These are phyloP conservation scores for Heterodera carotae DNA, from an alignment of 1,140 invertebrate species.

Conservation along the genomic window DNA sequence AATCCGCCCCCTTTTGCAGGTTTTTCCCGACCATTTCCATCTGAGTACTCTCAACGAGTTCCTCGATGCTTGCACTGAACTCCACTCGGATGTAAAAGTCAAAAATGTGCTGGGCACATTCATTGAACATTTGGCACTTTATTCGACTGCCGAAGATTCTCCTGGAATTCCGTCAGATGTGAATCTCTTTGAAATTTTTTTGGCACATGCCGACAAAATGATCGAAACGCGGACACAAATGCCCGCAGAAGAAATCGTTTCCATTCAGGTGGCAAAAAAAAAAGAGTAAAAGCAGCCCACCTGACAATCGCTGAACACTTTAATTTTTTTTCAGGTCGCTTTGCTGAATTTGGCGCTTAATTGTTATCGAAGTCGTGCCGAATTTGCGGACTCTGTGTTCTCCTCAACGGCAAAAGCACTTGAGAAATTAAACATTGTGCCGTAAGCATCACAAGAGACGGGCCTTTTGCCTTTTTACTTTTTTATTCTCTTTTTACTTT, in stretches of 20 bases:
- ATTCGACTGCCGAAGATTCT: slow-evolving; percentile 70
- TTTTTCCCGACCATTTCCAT: slow-evolving; percentile 99
- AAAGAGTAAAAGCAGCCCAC: slow-evolving; percentile 6
- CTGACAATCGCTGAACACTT: too few relatives aligned
- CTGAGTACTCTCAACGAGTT: slow-evolving; percentile 90
- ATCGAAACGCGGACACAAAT: slow-evolving; percentile 82
- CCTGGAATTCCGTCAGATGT: slow-evolving; percentile 82
- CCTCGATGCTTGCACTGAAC: slow-evolving; percentile 91
- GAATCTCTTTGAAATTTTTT: slow-evolving; percentile 95
- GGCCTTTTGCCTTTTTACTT: too few relatives aligned
- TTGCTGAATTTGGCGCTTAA: slow-evolving; percentile 91
- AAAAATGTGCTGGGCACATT: slow-evolving; percentile 96
- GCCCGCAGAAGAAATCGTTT: slow-evolving; percentile 86
- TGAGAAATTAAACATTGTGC: slow-evolving; percentile 76
- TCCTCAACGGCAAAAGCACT: slow-evolving; percentile 83
- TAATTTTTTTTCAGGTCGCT: slow-evolving; percentile 66
- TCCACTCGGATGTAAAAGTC: slow-evolving; percentile 83
- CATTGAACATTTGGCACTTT: slow-evolving; percentile 77
- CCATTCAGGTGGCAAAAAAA: slow-evolving; percentile 77
- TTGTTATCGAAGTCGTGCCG: slow-evolving; percentile 88
- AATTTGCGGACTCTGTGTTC: slow-evolving; percentile 92
- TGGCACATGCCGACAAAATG: slow-evolving; percentile 85
- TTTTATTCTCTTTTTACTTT: slow-evolving; percentile 21
- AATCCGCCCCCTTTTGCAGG: slow-evolving; percentile 68
- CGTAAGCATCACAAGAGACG: too few relatives aligned